Evolutionary conservation across 2,888 invertebrate species (phyloP), one percentile per base, ranked within the genome.

Genomic region (Oxyteleia sp.): DNA sequence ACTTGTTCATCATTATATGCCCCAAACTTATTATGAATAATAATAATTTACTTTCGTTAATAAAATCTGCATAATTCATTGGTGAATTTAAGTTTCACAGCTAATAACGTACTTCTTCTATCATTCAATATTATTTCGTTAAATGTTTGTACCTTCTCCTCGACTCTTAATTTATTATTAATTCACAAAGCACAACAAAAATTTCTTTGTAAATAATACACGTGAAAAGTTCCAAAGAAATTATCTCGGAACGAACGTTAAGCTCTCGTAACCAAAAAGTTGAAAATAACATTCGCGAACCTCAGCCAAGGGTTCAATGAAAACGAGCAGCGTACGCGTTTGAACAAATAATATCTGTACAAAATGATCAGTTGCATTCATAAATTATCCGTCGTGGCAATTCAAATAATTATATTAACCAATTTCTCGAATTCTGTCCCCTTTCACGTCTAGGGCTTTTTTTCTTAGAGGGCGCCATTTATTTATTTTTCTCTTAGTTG

Each of bases 371-470:
- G 80, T 81, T 80, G 26, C 41, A n/a, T n/a, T n/a, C n/a, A n/a
- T n/a, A n/a, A n/a, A n/a, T 78, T 23, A 55, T 59, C 64, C 66
- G 53, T 61, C 55, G 45, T 13, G 18, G 69, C 32, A 75, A 81
- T 81, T 75, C 53, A 51, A 75, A 81, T 74, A 81, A 81, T 74
- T 81, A 81, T 68, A 75, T 81, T 81, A 81, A 41, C 55, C 45
- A 74, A 74, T 69, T 63, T 49, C n/a, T n/a, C n/a, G n/a, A n/a
- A n/a, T 49, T 16, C 13, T 32, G 38, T 66, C 49, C 16, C 55
- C 53, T 57, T 53, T 8, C 26, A 15, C 23, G 7, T 35, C 23
- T 35, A 38, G 18, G 7, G 26, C 53, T 49, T 76, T 71, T 76
- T 57, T 59, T 43, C 47, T 47, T n/a, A n/a, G n/a, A n/a, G 51